These are phyloP conservation scores for Paedocypris sp. DNA, from an alignment of 2,113 vertebrate species.

Conservation along the genomic window DNA sequence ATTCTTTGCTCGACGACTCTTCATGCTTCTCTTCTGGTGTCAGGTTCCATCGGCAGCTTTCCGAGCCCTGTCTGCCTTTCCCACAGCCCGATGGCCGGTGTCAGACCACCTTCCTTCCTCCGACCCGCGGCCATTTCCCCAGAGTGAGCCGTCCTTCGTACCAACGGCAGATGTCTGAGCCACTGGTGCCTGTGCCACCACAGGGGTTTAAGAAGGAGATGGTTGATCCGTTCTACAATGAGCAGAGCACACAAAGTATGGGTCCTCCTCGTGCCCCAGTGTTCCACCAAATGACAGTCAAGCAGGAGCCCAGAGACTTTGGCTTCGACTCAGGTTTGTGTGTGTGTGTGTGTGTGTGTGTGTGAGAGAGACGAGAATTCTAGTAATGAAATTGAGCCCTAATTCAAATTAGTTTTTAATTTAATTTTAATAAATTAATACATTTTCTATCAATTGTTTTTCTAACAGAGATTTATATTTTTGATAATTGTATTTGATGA, in stretches of 20 bases:
- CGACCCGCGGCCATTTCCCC: conserved; percentile 41
- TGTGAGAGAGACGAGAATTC: not conserved
- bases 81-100: conserved; percentile 33
- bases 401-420: no score
- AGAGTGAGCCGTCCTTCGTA: conserved; percentile 66
- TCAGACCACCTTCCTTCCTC: conserved; percentile 59
- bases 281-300: conserved; percentile 76
- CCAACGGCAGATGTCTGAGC: conserved; percentile 84
- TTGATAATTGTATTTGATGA: no score
- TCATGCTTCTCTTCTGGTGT: not conserved
- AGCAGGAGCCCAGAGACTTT: conserved; percentile 87
- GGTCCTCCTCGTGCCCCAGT: conserved; percentile 52
- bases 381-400: no score
- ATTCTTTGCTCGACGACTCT: no score
- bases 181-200: conserved; percentile 60
- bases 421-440: no score
- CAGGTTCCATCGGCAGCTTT: conserved; percentile 86
- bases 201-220: conserved; percentile 84
- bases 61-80: conserved; percentile 68
- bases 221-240: conserved; percentile 70
- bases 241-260: conserved; percentile 53
- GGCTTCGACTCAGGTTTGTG: conserved; percentile 77
- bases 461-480: no score
- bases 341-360: conserved; percentile 5
- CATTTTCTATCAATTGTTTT: no score